These are phyloP conservation scores for Baccha elongata DNA, from an alignment of 2,888 invertebrate genomes.

Conservation along the genomic window DNA sequence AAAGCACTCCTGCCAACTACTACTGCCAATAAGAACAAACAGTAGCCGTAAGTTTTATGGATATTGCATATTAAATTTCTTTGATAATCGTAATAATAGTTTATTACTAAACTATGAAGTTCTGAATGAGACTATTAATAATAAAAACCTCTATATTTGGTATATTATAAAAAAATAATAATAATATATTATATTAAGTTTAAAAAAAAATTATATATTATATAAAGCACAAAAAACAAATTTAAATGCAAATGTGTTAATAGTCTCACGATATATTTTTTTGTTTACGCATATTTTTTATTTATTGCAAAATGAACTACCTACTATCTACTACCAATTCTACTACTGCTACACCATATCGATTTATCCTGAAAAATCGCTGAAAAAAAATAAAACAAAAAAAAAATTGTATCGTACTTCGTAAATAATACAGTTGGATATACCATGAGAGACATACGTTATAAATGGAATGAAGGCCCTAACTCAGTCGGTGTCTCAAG, in stretches of 20 bases:
- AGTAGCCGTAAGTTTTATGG: conserved; percentile 80
- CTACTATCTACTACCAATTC: conserved; percentile 52
- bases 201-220: conserved; percentile 59
- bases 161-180: conserved; percentile 30
- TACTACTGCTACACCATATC: conserved; percentile 67
- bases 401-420: conserved; percentile 62
- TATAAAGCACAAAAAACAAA: conserved; percentile 50
- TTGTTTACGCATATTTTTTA: conserved; percentile 80
- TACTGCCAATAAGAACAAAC: conserved; percentile 82
- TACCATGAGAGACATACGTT: conserved; percentile 98
- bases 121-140: conserved; percentile 82
- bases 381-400: conserved; percentile 57
- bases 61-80: conserved; percentile 58
- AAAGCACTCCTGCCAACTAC: conserved; percentile 75
- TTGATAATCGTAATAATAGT: conserved; percentile 53
- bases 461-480: conserved; percentile 98
- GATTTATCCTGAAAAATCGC: conserved; percentile 62
- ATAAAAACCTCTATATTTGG: conserved; percentile 47
- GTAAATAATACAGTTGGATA: conserved; percentile 90
- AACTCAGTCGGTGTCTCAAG: conserved; percentile 97
- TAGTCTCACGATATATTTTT: conserved; percentile 82
- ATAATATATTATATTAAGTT: conserved; percentile 54
- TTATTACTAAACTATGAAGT: conserved; percentile 75
- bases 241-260: conserved; percentile 77
- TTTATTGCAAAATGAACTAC: conserved; percentile 75